Evolutionary conservation across 2,888 invertebrate genomes (phyloP).

Genomic region (Uloborus plumipes): DNA sequence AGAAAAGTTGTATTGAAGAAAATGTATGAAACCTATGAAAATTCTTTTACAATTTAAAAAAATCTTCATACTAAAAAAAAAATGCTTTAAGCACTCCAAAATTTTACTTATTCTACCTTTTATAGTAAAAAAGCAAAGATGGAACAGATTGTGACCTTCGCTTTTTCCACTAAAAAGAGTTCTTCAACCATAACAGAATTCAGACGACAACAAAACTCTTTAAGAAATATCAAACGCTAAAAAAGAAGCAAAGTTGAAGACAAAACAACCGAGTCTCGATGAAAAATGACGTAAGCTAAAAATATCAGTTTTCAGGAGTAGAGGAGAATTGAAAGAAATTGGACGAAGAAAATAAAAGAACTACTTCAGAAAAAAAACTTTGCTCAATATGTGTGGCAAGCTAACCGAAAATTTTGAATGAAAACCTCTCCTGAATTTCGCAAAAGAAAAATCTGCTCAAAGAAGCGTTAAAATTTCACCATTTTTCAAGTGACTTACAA

Average conservation of each 20-base stretch:
- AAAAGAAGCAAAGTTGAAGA: conserved; percentile 15
- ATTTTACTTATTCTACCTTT: no score
- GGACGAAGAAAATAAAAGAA: background rate
- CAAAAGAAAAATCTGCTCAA: conserved; percentile 16
- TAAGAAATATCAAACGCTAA: background rate
- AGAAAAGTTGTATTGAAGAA: no score
- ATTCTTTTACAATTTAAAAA: no score
- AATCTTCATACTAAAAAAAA: no score
- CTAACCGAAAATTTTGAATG: conserved; percentile 35
- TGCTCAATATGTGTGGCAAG: conserved; percentile 3
- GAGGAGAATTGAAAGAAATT: conserved; percentile 30
- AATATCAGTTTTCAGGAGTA: conserved; percentile 40
- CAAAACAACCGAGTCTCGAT: conserved; percentile 21
- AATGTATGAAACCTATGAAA: no score
- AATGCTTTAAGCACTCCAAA: no score
- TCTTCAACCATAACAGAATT: conserved; percentile 30
- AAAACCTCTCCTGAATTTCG: conserved; percentile 12
- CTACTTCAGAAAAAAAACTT: background rate
- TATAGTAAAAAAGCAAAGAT: background rate
- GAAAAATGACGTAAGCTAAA: conserved; percentile 53
- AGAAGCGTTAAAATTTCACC: conserved; percentile 49
- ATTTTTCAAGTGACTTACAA: conserved; percentile 41
- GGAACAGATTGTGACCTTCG: conserved; percentile 13
- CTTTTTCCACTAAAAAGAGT: conserved; percentile 3
- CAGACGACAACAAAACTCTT: conserved; percentile 22